Base-by-base conservation (phyloP, 2,888 invertebrate species). In the Notocelia uddmanniana region DNA sequence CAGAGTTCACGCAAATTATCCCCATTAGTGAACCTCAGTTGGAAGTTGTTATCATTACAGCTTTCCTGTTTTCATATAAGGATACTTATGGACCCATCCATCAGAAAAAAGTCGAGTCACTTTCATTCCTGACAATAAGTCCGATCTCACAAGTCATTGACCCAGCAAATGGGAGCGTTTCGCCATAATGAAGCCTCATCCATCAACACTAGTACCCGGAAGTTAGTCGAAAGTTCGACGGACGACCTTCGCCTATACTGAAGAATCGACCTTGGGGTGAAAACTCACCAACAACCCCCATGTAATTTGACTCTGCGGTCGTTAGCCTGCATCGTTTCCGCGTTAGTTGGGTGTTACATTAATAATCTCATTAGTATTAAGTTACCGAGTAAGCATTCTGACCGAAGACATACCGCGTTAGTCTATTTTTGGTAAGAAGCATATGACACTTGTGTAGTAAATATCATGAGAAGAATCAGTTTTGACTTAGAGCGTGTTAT, bases 181-280 rank as follows among this genome's bases (percentile, higher is more conserved):
- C 75, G 74, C 76, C 75, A 75, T 79, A 78, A 78, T 76, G 77
- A 72, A 74, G 75, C 82, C 89, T 91, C 87, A 87, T 86, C 90
- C 90, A 90, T 86, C 74, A 77, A 74, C 79, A 83, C 82, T 74
- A 77, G 79, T 77, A 85, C 86, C 84, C 88, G 90, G 88, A 89
- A 89, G 82, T 74, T 76, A 74, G 68, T 80, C 74, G 79, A 80
- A 84, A 85, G 90, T 88, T 90, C 89, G 81, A 81, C 78, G 86
- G 69, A 84, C 88, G 90, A 85, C 89, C 88, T 89, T 88, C 80
- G 80, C 82, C 74, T 74, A 62, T 31, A 60, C 58, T 68, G 58
- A 66, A 73, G 71, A 69, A 69, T 73, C 77, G 87, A 86, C 90
- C 91, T 91, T 90, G 87, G 84, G 77, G 76, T 83, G 78, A 76